Evolutionary conservation across 1,140 invertebrate genomes (phyloP), one percentile per base, ranked within the genome.

Genomic region (Yoshiicerus persimilis): DNA sequence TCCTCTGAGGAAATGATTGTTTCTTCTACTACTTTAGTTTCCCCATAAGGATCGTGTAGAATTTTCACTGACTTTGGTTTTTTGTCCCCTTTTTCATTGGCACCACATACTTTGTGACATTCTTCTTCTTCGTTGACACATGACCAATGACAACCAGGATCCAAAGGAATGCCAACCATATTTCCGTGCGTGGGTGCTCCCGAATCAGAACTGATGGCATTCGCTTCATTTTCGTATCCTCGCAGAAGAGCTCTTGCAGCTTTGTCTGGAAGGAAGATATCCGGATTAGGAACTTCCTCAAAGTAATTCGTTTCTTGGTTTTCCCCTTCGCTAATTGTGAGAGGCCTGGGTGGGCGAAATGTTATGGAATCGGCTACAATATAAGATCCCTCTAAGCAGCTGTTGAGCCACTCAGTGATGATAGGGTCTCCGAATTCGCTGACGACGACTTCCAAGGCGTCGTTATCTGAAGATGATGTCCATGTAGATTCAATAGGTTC

Each of bases 331-430:
- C 4, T 32, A 11, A 70, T 16, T 1, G 25, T 70, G 16, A 84
- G 10, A 2, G 87, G 87, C 34, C 87, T n/a, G 2, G 66, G 84
- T n/a, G 87, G 87, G 56, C 87, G 64, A 20, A 41, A 88, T 23
- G 84, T 86, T 16, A n/a, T 47, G 13, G 84, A 75, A n/a, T 88
- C 84, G n/a, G 77, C 20, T 1, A 70, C 56, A 10, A 88, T 86
- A 34, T 86, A 88, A 20, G 39, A 41, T 0, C 23, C 84, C 80
- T 88, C 87, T 41, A 88, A 8, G 39, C 87, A 88, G 1, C 25
- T 38, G 34, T 88, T 66, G 16, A 88, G 16, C 87, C 87, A 88
- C 3, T 8, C 4, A 8, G 0, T 10, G 4, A 11, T 36, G 2
- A 11, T 5, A 10, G 20, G n/a, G n/a, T 23, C 16, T 5, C 1